Conservation (phyloP, 1,140 invertebrate species). For the Nephila pilipes region DNA sequence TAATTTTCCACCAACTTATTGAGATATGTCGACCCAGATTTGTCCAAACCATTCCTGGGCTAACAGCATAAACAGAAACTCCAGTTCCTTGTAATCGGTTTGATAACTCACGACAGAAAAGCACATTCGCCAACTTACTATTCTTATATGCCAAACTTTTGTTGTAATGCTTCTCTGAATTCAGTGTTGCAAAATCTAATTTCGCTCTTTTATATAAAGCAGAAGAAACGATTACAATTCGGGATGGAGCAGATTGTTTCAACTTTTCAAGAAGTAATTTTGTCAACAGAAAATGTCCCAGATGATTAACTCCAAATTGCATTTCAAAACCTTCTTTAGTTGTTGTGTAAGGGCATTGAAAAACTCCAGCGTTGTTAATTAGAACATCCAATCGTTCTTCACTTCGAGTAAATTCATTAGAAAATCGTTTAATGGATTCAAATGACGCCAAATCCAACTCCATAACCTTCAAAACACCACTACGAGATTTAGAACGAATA, state of each 20-base stretch:
- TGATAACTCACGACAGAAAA: constrained; percentile 91
- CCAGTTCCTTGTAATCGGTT: constrained; percentile 86
- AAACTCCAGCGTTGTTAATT: constrained; percentile 92
- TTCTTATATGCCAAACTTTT: constrained; percentile 87
- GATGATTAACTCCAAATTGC: constrained; percentile 83
- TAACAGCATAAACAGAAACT: constrained; percentile 91
- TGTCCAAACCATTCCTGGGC: constrained; percentile 81
- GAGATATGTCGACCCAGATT: constrained; percentile 76
- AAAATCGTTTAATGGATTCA: constrained; percentile 89
- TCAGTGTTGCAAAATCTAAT: constrained; percentile 88
- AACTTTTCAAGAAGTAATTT: constrained; percentile 90
- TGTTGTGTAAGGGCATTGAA: constrained; percentile 75
- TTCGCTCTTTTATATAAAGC: constrained; percentile 84
- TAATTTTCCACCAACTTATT: constrained; percentile 57
- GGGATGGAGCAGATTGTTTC: constrained; percentile 83
- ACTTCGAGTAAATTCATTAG: constrained; percentile 82
- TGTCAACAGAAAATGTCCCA: constrained; percentile 85
- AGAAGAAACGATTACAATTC: constrained; percentile 82
- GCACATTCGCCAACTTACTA: constrained; percentile 94
- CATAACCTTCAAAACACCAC: constrained; percentile 88
- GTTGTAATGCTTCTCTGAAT: constrained; percentile 61
- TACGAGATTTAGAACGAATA: constrained; percentile 88
- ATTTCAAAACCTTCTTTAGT: constrained; percentile 90
- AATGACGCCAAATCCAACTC: constrained; percentile 90
- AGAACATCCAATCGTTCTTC: constrained; percentile 87